Percentiles rank a stretch among this genome's conserved stretches.
Evolutionary conservation across 2,113 vertebrate genomes (phyloP).

Genomic region (human (Homo sapiens)): DNA sequence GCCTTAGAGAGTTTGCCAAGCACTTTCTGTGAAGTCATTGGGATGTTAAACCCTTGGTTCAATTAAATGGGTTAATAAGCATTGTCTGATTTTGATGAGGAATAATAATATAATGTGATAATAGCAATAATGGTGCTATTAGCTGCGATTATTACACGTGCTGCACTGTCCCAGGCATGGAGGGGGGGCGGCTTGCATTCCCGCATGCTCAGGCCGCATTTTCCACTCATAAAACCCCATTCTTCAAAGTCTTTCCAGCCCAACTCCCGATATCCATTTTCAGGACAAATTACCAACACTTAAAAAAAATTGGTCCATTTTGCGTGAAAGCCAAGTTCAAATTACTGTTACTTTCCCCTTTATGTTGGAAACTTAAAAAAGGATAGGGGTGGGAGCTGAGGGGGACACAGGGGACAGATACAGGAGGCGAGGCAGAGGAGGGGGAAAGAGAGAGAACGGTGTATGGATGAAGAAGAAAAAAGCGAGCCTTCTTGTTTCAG

Average conservation of each 20-base stretch:
- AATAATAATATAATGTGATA: constrained; percentile 73
- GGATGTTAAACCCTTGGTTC: constrained; percentile 62
- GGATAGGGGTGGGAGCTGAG: background rate
- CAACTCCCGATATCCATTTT: constrained; percentile 73
- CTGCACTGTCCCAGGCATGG: constrained; percentile 43
- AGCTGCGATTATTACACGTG: constrained; percentile 10
- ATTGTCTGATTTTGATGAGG: constrained; percentile 68
- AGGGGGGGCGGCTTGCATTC: background rate
- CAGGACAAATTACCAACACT: constrained; percentile 79
- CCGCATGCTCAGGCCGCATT: constrained; percentile 22
- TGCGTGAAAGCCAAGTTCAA: constrained; percentile 73
- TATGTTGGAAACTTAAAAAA: constrained; percentile 56
- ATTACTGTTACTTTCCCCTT: constrained; percentile 61
- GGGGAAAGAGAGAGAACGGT: background rate
- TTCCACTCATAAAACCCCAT: constrained; percentile 74
- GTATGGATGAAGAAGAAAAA: background rate
- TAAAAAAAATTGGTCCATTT: constrained; percentile 79
- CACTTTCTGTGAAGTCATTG: constrained; percentile 47
- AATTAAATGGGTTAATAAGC: constrained; percentile 73
- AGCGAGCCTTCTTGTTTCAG: constrained; percentile 32
- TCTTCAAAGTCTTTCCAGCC: constrained; percentile 70
- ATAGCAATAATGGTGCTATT: constrained; percentile 52
- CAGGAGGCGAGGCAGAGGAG: background rate
- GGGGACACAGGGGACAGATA: background rate
- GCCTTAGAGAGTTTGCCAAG: constrained; percentile 46